Evolutionary conservation across 2,797 vertebrate species (phyloP).

Genomic region (Hyperoplus lanceolatus): DNA sequence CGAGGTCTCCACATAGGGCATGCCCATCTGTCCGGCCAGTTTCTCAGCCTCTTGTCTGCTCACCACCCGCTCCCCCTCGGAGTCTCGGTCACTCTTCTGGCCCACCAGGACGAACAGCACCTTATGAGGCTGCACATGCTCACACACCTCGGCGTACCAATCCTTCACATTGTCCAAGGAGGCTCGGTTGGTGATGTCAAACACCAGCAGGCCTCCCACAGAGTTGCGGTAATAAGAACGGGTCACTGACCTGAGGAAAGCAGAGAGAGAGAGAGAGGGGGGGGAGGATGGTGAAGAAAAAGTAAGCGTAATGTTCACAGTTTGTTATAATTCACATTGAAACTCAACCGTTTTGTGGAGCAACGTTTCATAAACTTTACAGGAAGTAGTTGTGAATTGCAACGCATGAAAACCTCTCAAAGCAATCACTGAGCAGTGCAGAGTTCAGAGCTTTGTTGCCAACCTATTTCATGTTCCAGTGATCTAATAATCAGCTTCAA

Average conservation of each 20-base stretch:
- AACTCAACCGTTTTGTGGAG: too few species aligned
- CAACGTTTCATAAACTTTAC: too few species aligned
- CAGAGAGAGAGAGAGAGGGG: background rate
- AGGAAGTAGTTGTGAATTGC: conserved; percentile 14
- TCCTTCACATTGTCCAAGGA: conserved; percentile 87
- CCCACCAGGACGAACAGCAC: conserved; percentile 89
- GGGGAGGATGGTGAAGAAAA: background rate
- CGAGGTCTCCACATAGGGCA: conserved; percentile 87
- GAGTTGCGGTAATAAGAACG: conserved; percentile 91
- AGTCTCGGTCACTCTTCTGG: conserved; percentile 87
- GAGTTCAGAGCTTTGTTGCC: conserved; percentile 25
- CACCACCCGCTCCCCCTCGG: conserved; percentile 76
- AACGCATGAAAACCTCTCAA: conserved; percentile 1
- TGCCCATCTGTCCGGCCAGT: conserved; percentile 81
- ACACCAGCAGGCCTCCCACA: conserved; percentile 89
- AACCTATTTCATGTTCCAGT: conserved; percentile 39
- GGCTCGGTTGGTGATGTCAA: conserved; percentile 87
- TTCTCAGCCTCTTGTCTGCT: conserved; percentile 84
- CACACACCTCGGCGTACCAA: conserved; percentile 87
- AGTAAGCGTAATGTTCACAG: too few species aligned
- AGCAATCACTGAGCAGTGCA: conserved; percentile 6
- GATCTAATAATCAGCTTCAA: conserved; percentile 45
- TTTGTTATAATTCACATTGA: too few species aligned
- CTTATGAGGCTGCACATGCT: conserved; percentile 82
- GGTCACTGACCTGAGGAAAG: conserved; percentile 87